Base-by-base conservation (phyloP, 2,797 vertebrate species). In the Helicolenus hilgendorfi region DNA sequence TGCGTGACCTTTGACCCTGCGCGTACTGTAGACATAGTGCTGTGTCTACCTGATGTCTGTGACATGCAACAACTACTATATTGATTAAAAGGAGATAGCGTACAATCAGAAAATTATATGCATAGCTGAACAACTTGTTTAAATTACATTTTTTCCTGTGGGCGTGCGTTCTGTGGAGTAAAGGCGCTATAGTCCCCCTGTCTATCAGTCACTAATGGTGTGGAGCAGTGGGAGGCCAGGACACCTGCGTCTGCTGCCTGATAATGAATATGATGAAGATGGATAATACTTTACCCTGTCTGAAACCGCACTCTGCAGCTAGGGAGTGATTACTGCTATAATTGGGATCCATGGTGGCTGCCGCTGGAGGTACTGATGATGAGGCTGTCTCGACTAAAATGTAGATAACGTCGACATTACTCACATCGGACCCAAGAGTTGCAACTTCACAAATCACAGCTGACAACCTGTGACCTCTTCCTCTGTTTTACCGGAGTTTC, bases 251-350 rank as follows among this genome's bases (percentile, higher is more conserved):
- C 95, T 95, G 92, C 83, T 85, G 91, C 89, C 83, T 89, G 91
- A 96, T 96, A 94, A 95, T 96, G 94, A 95, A 95, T 92, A 95
- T 95, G 96, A 97, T 96, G 94, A 96, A 97, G 96, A 97, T 93
- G 87, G 94, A 96, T 96, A 92, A 94, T 87, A 88, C 88, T 93
- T 91, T 92, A 73, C 82, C 81, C 79, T 71, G 89, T 94, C 92
- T 92, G 92, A 93, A 92, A 67, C 81, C 70, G 38, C 67, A 85
- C 87, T 91, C 87, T 90, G 45, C 92, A 86, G 91, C 89, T 41
- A 85, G 86, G 90, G 93, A 96, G 85, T 93, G 94, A 95, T 95
- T 94, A 94, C 86, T 29, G 70, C 58, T 2, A 82, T 95, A 95
- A 96, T 94, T 96, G 94, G 94, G 91, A 94, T 92, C 89, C 85